Evolutionary conservation across 2,113 vertebrate species (phyloP).

Genomic region (Marmota monax): DNA sequence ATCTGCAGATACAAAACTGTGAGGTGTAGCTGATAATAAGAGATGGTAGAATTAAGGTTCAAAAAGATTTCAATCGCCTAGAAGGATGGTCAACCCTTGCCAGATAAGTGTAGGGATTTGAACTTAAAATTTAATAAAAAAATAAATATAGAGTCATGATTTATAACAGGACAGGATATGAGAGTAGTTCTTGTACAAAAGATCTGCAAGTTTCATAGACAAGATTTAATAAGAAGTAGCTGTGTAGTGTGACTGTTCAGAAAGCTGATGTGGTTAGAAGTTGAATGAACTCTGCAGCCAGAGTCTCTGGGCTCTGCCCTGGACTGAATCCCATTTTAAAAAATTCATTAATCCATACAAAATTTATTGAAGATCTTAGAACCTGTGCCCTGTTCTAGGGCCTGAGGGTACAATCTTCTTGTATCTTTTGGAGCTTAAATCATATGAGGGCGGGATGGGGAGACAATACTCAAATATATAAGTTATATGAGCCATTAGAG

Average conservation of each 20-base stretch:
- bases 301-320: neutral
- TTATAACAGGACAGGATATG: constrained; percentile 60
- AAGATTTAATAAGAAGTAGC: constrained; percentile 59
- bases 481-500: constrained; percentile 9
- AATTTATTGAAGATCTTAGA: constrained; percentile 14
- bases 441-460: neutral
- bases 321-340: neutral
- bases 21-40: neutral
- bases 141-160: constrained; percentile 53
- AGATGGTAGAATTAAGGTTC: constrained; percentile 36
- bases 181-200: constrained; percentile 53
- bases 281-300: neutral
- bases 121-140: constrained; percentile 73
- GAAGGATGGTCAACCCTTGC: constrained; percentile 24
- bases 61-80: neutral
- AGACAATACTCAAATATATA: neutral
- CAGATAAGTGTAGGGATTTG: constrained; percentile 46
- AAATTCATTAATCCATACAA: constrained; percentile 33
- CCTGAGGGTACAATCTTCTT: neutral
- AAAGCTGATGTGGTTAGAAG: constrained; percentile 20
- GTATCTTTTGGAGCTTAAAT: neutral
- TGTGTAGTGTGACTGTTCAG: constrained; percentile 27
- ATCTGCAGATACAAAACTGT: constrained; percentile 17
- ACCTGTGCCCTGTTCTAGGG: neutral
- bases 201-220: constrained; percentile 45